Base-by-base conservation (phyloP, 2,113 vertebrate genomes). In the Apistogramma diplotaenia region DNA sequence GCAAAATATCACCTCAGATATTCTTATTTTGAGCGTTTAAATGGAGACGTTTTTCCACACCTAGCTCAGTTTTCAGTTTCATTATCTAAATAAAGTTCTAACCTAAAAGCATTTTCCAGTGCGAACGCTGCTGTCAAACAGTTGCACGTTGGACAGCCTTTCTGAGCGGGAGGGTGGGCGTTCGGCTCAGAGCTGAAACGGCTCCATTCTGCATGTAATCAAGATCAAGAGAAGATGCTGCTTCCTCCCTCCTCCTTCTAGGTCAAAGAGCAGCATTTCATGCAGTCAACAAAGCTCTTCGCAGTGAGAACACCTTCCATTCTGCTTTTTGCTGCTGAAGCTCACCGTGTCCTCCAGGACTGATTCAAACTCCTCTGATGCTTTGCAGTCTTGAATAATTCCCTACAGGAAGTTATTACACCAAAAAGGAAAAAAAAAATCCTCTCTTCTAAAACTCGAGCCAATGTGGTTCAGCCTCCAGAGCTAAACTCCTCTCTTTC, bases 321-420 rank as follows among this genome's bases (percentile, higher is more conserved):
- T 73, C 23, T 4, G 62, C n/a, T 19, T 62, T 85, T 81, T 25
- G 59, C 33, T 83, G 55, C 74, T 46, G 60, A 72, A 43, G 56
- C 23, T 65, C 76, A 67, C 55, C 2, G 8, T 79, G n/a, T 81
- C 21, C 71, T 57, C 35, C 56, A 79, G 12, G 71, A 61, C 25
- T 57, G 49, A 80, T 43, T 80, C 40, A 27, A 83, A 71, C n/a
- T 43, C 33, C 23, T 70, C 57, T 78, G 18, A 55, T 12, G 31
- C 7, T 73, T 78, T 40, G 49, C 25, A 43, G 76, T 72, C 10
- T 58, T 43, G 46, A 86, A 87, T 73, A 76, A 83, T 59, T 61
- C 78, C 72, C 60, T 56, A 43, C 1, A 88, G 46, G 65, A 87
- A 21, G 9, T 70, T 61, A 61, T 37, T 37, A 67, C 23, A 61